Conservation (phyloP, 2,888 invertebrate genomes). For the Suillia variegata region DNA sequence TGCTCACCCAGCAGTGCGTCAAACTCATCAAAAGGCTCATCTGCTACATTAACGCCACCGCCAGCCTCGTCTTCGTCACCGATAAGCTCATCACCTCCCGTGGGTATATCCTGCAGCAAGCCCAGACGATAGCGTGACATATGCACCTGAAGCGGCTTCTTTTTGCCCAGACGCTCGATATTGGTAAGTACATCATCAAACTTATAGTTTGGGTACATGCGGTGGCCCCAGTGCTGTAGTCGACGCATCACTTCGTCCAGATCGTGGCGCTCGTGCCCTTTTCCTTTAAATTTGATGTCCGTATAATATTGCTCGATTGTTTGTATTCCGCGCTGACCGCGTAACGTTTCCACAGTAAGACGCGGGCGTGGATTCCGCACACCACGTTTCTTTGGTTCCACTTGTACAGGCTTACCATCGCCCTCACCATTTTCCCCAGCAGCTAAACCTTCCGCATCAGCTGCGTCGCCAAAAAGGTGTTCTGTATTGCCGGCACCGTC, state of each 20-base stretch:
- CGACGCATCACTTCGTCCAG: conserved; percentile 78
- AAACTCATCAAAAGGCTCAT: conserved; percentile 67
- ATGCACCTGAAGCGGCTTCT: conserved; percentile 76
- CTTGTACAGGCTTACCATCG: conserved; percentile 57
- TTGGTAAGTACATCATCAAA: conserved; percentile 85
- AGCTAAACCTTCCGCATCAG: conserved; percentile 50
- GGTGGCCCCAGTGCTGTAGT: conserved; percentile 92
- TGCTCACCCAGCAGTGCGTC: conserved; percentile 70
- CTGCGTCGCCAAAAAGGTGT: conserved; percentile 57
- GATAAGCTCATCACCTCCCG: conserved; percentile 59
- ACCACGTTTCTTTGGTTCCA: conserved; percentile 65
- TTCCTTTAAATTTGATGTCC: conserved; percentile 78
- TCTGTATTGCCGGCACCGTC: conserved; percentile 59
- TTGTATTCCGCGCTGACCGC: conserved; percentile 78
- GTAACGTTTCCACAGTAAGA: conserved; percentile 73
- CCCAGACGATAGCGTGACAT: conserved; percentile 67
- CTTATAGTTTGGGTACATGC: conserved; percentile 85
- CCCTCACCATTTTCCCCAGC: conserved; percentile 62
- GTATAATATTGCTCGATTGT: conserved; percentile 79
- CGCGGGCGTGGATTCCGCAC: conserved; percentile 71
- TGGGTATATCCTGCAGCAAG: conserved; percentile 59
- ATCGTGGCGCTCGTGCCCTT: conserved; percentile 83
- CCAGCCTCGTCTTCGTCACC: conserved; percentile 62
- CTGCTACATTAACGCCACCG: conserved; percentile 45
- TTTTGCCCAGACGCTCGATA: conserved; percentile 81